Percentiles rank a stretch among this genome's conserved stretches.
These are phyloP conservation scores for Diadegma fenestrale DNA, from an alignment of 2,888 invertebrate genomes.

Conservation along the genomic window DNA sequence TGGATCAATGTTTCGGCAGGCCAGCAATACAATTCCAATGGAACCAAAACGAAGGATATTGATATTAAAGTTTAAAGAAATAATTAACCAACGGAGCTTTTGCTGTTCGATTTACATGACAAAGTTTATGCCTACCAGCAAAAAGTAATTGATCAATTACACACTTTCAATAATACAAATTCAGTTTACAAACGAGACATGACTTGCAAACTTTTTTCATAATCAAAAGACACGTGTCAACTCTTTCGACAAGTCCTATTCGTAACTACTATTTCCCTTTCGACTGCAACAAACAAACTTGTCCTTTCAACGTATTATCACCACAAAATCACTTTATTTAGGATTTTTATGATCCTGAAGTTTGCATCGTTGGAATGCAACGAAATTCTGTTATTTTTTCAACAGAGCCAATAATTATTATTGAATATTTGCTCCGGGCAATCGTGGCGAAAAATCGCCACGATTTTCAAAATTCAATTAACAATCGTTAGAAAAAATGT, in stretches of 20 bases:
- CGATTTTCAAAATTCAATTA: too few species aligned
- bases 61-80: slow-evolving; percentile 45
- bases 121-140: neutral
- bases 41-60: slow-evolving; percentile 37
- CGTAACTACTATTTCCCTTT: neutral
- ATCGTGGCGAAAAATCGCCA: too few species aligned
- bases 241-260: neutral
- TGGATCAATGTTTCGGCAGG: neutral
- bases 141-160: neutral
- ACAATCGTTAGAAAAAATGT: too few species aligned
- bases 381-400: too few species aligned
- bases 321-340: too few species aligned
- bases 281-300: neutral
- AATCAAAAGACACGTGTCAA: neutral
- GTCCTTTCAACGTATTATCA: too few species aligned
- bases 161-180: neutral
- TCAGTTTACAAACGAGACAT: neutral
- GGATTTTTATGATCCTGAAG: too few species aligned
- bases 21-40: slow-evolving; percentile 10
- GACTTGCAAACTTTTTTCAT: neutral
- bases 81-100: slow-evolving; percentile 74
- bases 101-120: slow-evolving; percentile 2
- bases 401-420: too few species aligned
- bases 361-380: too few species aligned
- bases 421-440: too few species aligned